Percentiles rank a stretch among this genome's conserved stretches.
Evolutionary conservation across 2,797 vertebrate genomes (phyloP).

Genomic region (Natrix natrix): DNA sequence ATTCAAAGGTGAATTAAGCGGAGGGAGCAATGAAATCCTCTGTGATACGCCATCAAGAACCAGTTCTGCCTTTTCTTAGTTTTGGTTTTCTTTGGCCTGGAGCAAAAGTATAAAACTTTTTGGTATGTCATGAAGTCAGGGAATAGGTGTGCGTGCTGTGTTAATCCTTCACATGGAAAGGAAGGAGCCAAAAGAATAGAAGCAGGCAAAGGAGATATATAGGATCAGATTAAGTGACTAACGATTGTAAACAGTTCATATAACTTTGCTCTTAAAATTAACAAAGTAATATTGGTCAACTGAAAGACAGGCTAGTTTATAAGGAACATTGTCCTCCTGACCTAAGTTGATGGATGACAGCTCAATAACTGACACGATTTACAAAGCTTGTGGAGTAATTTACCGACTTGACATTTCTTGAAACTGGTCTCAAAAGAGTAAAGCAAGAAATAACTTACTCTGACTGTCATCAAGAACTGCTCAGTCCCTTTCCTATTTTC

Average conservation of each 20-base stretch:
- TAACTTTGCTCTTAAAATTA: neutral
- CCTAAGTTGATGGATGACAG: neutral
- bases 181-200: neutral
- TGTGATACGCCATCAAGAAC: neutral
- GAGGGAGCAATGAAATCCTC: neutral
- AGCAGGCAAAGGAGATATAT: neutral
- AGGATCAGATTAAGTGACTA: neutral
- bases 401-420: neutral
- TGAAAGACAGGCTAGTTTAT: neutral
- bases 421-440: neutral
- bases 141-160: neutral
- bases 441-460: neutral
- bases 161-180: neutral
- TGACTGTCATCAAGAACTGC: neutral
- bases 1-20: neutral
- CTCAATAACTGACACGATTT: neutral
- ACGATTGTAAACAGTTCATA: neutral
- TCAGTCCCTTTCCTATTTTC: neutral
- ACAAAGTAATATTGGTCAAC: neutral
- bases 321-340: neutral
- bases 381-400: neutral
- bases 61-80: neutral
- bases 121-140: neutral
- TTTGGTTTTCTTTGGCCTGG: neutral
- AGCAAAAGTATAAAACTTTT: neutral